These are phyloP conservation scores for Apotomis betuletana DNA, from an alignment of 2,888 invertebrate genomes.

Conservation along the genomic window DNA sequence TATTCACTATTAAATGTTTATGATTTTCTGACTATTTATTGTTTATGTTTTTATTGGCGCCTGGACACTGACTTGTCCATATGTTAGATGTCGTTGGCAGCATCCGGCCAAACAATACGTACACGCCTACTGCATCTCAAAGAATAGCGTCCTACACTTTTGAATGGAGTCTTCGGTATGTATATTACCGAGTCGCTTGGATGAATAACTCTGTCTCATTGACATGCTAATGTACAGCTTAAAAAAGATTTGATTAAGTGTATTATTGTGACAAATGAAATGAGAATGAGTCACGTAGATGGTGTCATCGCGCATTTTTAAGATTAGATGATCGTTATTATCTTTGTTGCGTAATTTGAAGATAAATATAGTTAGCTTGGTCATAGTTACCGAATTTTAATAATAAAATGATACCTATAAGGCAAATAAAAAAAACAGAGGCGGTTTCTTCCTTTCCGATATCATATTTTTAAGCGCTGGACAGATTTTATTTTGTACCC, in stretches of 20 bases:
- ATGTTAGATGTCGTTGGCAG: slow-evolving; percentile 11
- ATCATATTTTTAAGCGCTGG: no score
- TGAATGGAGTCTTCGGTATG: slow-evolving; percentile 33
- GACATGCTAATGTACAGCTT: slow-evolving; percentile 24
- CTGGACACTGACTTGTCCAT: neutral
- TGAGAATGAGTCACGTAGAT: slow-evolving; percentile 11
- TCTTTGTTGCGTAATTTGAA: neutral
- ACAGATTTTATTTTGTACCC: no score
- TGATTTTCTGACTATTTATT: no score
- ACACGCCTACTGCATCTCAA: slow-evolving; percentile 31
- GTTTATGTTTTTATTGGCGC: no score
- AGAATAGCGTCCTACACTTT: slow-evolving; percentile 37
- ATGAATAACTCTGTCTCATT: slow-evolving; percentile 30
- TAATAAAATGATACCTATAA: no score
- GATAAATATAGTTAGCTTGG: neutral
- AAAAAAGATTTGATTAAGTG: slow-evolving; percentile 18
- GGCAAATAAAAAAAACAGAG: no score
- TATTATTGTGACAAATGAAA: neutral
- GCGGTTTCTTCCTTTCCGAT: no score
- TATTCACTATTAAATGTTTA: no score
- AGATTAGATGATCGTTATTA: neutral
- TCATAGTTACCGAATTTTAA: no score
- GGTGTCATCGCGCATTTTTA: slow-evolving; percentile 15
- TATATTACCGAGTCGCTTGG: slow-evolving; percentile 19
- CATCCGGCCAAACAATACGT: slow-evolving; percentile 34